These are phyloP conservation scores for Epinotia demarniana DNA, from an alignment of 2,888 invertebrate genomes.

Conservation along the genomic window DNA sequence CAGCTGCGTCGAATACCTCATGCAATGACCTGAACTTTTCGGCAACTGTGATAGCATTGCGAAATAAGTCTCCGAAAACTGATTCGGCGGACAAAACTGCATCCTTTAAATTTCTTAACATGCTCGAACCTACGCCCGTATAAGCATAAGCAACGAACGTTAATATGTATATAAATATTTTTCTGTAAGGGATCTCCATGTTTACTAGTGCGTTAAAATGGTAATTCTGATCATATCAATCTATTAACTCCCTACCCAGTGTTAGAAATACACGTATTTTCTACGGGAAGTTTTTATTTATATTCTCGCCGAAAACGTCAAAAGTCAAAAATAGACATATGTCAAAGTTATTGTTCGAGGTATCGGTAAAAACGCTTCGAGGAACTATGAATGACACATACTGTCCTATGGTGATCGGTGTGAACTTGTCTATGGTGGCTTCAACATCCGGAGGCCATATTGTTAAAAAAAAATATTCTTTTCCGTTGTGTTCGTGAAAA, in stretches of 20 bases:
- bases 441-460: slow-evolving; percentile 80
- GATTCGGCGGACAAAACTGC: slow-evolving; percentile 92
- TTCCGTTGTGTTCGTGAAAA: slow-evolving; percentile 89
- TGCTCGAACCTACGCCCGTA: slow-evolving; percentile 91
- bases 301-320: slow-evolving; percentile 23
- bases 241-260: slow-evolving; percentile 21
- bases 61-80: slow-evolving; percentile 91
- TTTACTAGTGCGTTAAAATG: slow-evolving; percentile 34
- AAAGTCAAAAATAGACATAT: slow-evolving; percentile 5
- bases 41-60: slow-evolving; percentile 89
- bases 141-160: slow-evolving; percentile 92
- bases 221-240: slow-evolving; percentile 17
- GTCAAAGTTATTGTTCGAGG: slow-evolving; percentile 30
- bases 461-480: slow-evolving; percentile 81
- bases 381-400: neutral
- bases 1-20: slow-evolving; percentile 93
- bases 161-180: slow-evolving; percentile 88
- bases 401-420: neutral
- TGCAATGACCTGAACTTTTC: slow-evolving; percentile 90
- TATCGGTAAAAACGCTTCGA: slow-evolving; percentile 16
- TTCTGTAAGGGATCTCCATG: slow-evolving; percentile 91
- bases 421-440: slow-evolving; percentile 39
- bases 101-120: slow-evolving; percentile 89
- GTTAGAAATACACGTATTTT: slow-evolving; percentile 36
- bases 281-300: slow-evolving; percentile 32